These are phyloP conservation scores for Venustoraphidia nigricollis DNA, from an alignment of 2,888 invertebrate species.

Conservation along the genomic window DNA sequence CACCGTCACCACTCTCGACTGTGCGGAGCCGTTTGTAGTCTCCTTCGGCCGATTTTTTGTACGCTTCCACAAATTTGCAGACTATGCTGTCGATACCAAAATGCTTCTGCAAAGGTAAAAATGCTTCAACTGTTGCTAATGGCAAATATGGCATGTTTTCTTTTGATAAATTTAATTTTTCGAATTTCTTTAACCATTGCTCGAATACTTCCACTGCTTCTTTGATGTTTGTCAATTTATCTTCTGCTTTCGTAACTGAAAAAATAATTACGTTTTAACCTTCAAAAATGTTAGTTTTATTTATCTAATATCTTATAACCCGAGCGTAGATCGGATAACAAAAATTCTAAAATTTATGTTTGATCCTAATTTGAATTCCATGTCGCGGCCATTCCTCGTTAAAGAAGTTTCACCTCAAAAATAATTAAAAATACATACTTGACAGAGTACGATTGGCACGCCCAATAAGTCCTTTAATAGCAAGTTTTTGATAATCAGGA, in stretches of 20 bases:
- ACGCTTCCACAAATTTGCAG: conserved; percentile 44
- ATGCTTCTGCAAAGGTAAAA: conserved; percentile 35
- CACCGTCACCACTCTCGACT: conserved; percentile 34
- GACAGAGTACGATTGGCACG: conserved; percentile 56
- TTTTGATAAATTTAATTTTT: conserved; percentile 44
- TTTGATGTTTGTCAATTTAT: conserved; percentile 57
- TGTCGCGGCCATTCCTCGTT: no score
- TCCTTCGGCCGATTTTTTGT: conserved; percentile 41
- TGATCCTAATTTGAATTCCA: no score
- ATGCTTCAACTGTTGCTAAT: conserved; percentile 38
- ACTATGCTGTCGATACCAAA: conserved; percentile 31
- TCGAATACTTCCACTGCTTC: conserved; percentile 56
- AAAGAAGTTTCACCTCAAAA: no score
- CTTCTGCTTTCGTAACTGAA: conserved; percentile 57
- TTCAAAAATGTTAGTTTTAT: no score
- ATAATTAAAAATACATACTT: conserved; percentile 25
- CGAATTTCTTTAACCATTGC: conserved; percentile 58
- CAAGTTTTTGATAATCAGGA: conserved; percentile 60
- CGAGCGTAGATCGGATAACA: no score
- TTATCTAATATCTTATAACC: no score
- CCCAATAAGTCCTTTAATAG: conserved; percentile 52
- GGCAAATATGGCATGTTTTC: conserved; percentile 56
- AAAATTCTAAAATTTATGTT: no score
- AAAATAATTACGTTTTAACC: conserved; percentile 6
- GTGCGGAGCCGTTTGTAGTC: conserved; percentile 60